phyloP scores from a whole-genome alignment of 2,888 invertebrate genomes.

The Stenchaetothrips biformis region DNA sequence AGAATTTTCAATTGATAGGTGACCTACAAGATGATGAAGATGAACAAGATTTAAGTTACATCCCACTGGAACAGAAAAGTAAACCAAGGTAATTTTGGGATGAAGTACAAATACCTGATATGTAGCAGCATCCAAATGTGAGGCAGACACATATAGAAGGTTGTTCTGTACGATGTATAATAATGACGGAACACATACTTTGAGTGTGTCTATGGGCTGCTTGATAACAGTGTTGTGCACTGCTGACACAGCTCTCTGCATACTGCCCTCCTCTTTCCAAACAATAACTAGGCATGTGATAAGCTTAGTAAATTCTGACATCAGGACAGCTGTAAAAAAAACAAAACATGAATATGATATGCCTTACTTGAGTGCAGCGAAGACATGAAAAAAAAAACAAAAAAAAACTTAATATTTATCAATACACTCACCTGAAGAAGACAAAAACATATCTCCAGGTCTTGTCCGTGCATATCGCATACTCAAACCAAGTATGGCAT shows the following conservation, averaged over 20 bases:
- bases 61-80: neutral
- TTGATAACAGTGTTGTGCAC: constrained; percentile 69
- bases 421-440: neutral
- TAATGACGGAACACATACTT: constrained; percentile 91
- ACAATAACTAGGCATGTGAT: constrained; percentile 76
- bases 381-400: neutral
- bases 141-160: constrained; percentile 90
- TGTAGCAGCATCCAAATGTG: constrained; percentile 97
- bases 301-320: constrained; percentile 86
- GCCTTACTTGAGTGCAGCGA: neutral
- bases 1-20: constrained; percentile 96
- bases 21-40: constrained; percentile 56
- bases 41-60: neutral
- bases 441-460: constrained; percentile 73
- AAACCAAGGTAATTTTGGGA: neutral
- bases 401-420: constrained; percentile 27
- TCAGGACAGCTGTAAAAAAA: constrained; percentile 73
- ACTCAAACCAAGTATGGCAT: constrained; percentile 90
- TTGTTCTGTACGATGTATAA: constrained; percentile 97
- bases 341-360: neutral
- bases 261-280: constrained; percentile 65
- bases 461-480: constrained; percentile 94
- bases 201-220: constrained; percentile 79
- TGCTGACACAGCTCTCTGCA: constrained; percentile 56
- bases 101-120: constrained; percentile 70